phyloP scores from a whole-genome alignment of 2,113 vertebrate species.

The Laticauda laticaudata region DNA sequence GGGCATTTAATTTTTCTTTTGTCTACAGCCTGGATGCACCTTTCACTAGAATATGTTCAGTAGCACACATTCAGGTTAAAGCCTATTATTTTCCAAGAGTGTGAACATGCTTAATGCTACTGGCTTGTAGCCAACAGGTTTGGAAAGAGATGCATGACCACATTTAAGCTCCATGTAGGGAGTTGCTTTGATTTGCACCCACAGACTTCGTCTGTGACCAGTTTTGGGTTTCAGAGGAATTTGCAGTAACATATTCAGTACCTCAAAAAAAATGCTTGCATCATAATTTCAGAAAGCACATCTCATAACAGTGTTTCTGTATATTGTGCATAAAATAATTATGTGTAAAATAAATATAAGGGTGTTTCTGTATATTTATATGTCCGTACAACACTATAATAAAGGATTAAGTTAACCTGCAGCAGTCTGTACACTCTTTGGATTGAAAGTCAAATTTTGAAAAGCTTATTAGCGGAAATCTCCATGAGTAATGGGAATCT shows the following conservation, averaged over 20 bases:
- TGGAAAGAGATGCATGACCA: not conserved
- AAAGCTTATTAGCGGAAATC: not conserved
- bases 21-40: not conserved
- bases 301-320: not conserved
- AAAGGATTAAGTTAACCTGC: conserved; percentile 3
- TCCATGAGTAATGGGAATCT: not conserved
- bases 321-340: not conserved
- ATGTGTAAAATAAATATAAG: not conserved
- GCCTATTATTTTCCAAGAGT: not conserved
- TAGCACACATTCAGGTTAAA: not conserved
- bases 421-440: conserved; percentile 18
- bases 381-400: conserved; percentile 4
- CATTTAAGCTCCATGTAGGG: not conserved
- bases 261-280: not conserved
- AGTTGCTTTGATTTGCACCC: not conserved
- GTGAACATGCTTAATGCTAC: not conserved
- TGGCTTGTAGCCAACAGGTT: not conserved
- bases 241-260: not conserved
- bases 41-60: not conserved
- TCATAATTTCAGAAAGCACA: not conserved
- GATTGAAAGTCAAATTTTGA: not conserved
- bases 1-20: not conserved
- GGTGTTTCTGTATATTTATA: not conserved
- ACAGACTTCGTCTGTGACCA: not conserved
- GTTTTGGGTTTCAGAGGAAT: not conserved